Evolutionary conservation across 1,140 invertebrate genomes (phyloP).

Genomic region (Kradibia gibbosae): DNA sequence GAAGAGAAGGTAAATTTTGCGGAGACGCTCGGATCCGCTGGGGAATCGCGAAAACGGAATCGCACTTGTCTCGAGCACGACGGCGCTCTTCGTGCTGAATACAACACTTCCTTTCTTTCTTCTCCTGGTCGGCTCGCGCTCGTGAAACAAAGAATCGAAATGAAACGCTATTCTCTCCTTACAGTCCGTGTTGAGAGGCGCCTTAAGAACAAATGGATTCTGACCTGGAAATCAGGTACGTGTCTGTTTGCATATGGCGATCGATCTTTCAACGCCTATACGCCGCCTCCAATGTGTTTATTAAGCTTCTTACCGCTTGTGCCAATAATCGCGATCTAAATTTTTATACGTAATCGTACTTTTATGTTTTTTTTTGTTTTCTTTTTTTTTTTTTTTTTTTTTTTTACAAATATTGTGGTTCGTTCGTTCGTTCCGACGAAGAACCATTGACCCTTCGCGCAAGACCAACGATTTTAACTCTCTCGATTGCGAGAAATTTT

Average conservation of each 20-base stretch:
- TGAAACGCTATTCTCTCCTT: slow-evolving; percentile 4
- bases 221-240: slow-evolving; percentile 38
- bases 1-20: slow-evolving; percentile 27
- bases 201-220: slow-evolving; percentile 43
- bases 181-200: slow-evolving; percentile 30
- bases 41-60: slow-evolving; percentile 29
- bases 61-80: slow-evolving; percentile 31
- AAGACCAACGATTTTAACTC: too few relatives aligned
- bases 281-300: slow-evolving; percentile 6
- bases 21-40: background rate
- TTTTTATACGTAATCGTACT: background rate
- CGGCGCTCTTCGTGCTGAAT: slow-evolving; percentile 10
- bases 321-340: background rate
- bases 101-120: slow-evolving; percentile 24
- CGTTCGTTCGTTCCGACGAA: too few relatives aligned
- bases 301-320: background rate
- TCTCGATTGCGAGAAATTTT: too few relatives aligned
- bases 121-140: background rate
- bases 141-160: slow-evolving; percentile 47
- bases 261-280: slow-evolving; percentile 37
- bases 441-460: too few relatives aligned
- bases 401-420: too few relatives aligned
- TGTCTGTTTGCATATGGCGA: background rate
- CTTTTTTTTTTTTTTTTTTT: too few relatives aligned
- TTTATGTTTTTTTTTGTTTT: too few relatives aligned